Conservation (phyloP, 2,888 invertebrate genomes). For the Balanococcus diminutus region DNA sequence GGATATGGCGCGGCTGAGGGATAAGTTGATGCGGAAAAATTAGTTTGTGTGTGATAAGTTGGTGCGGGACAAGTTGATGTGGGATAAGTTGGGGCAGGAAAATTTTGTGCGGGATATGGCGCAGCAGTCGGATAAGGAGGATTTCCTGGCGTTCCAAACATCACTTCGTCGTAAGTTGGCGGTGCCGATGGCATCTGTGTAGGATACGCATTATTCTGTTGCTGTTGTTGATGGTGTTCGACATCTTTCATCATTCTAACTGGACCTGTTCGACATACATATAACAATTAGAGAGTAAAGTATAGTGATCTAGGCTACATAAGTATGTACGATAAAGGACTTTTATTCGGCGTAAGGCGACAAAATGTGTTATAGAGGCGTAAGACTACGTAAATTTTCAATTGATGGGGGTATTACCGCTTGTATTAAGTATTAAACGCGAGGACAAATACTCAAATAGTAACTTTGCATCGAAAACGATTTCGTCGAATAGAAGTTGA, state of each 20-base stretch:
- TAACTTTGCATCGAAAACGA: no score
- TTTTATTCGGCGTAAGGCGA: no score
- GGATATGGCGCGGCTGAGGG: slow-evolving; percentile 10
- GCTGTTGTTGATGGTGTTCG: slow-evolving; percentile 37
- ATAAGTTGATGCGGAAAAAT: not conserved
- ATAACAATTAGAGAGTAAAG: no score
- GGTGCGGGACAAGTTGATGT: no score
- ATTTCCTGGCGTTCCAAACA: slow-evolving; percentile 6
- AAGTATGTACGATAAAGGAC: no score
- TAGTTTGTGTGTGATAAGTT: not conserved
- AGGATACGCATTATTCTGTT: slow-evolving; percentile 35
- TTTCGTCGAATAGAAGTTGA: no score
- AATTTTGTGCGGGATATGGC: not conserved
- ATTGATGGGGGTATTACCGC: no score
- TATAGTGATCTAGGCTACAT: no score
- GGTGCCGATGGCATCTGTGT: slow-evolving; percentile 52
- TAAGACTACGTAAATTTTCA: no score
- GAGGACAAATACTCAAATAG: no score
- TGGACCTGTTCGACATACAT: not conserved
- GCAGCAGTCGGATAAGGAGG: not conserved
- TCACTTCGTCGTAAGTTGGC: slow-evolving; percentile 52
- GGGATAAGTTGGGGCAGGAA: not conserved
- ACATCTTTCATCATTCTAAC: slow-evolving; percentile 42
- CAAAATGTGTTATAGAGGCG: no score
- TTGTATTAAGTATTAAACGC: no score